Conservation (phyloP, 2,113 vertebrate genomes). For the Otocyon megalotis region DNA sequence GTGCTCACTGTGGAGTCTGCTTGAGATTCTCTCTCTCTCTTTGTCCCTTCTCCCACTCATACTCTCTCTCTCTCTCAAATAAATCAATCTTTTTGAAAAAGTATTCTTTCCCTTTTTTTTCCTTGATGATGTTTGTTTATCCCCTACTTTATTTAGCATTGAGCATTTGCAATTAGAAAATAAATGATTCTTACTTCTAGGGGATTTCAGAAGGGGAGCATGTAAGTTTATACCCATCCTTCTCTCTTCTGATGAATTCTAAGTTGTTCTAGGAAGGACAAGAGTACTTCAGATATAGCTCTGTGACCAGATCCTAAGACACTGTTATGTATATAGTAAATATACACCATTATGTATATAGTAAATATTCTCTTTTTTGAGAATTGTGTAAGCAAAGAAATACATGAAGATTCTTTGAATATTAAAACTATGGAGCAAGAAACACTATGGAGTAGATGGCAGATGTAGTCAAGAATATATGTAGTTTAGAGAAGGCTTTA, state of each 20-base stretch:
- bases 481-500: not conserved
- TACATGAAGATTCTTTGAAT: not conserved
- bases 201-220: not conserved
- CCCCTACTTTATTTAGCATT: not conserved
- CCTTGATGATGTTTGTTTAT: not conserved
- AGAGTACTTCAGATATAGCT: not conserved
- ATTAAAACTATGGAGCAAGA: not conserved
- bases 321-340: not conserved
- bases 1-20: too few species aligned
- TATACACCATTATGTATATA: not conserved
- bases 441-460: not conserved
- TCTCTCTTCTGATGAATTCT: not conserved
- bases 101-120: not conserved
- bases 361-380: not conserved
- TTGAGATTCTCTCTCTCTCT: too few species aligned
- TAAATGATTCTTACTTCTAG: not conserved
- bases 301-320: not conserved
- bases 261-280: not conserved
- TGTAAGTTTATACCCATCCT: not conserved
- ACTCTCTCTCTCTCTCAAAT: too few species aligned
- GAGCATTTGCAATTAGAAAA: not conserved
- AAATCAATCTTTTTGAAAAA: not conserved
- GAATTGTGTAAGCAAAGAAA: not conserved
- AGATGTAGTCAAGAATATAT: not conserved
- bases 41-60: too few species aligned